A percentile compares a stretch with the other conserved stretches of the same genome.
Conservation (phyloP, 1,140 invertebrate genomes). For the Drosophila persimilis region DNA sequence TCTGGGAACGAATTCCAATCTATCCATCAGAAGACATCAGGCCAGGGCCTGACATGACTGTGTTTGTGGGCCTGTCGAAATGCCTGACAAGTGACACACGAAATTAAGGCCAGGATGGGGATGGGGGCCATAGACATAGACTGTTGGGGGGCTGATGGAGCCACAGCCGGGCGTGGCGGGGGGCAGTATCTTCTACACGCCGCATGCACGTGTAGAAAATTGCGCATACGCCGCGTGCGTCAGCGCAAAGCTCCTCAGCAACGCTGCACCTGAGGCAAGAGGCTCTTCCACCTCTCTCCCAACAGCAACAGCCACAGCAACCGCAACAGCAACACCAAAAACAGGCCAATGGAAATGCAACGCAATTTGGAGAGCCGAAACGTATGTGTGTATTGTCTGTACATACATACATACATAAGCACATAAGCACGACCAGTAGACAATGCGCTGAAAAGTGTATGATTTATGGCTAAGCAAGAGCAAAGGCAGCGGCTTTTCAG, state of each 20-base stretch:
- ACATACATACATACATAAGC: constrained; percentile 9
- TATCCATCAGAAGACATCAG: constrained; percentile 22
- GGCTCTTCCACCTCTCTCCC: neutral
- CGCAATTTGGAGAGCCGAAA: constrained; percentile 55
- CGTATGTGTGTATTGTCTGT: constrained; percentile 7
- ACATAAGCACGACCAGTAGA: constrained; percentile 56
- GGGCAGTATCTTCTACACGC: constrained; percentile 6
- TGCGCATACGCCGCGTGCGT: constrained; percentile 53
- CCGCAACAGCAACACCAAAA: neutral
- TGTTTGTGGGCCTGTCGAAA: constrained; percentile 48
- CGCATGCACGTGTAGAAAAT: constrained; percentile 54
- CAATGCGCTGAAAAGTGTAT: constrained; percentile 64
- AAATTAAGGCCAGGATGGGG: constrained; percentile 45
- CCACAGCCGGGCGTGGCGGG: neutral
- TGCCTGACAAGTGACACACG: constrained; percentile 66
- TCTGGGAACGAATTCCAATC: constrained; percentile 45
- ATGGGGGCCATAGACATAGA: neutral
- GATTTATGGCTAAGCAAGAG: constrained; percentile 67
- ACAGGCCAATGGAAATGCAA: constrained; percentile 42
- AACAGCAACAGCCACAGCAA: neutral
- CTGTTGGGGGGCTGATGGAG: too few species aligned
- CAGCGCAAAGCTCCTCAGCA: constrained; percentile 24
- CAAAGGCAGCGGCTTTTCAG: constrained; percentile 14
- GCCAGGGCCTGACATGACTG: constrained; percentile 13
- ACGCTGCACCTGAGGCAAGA: constrained; percentile 35